Percentiles rank a stretch among this genome's conserved stretches.
These are phyloP conservation scores for Lithobates pipiens DNA, from an alignment of 2,797 vertebrate species.

Conservation along the genomic window DNA sequence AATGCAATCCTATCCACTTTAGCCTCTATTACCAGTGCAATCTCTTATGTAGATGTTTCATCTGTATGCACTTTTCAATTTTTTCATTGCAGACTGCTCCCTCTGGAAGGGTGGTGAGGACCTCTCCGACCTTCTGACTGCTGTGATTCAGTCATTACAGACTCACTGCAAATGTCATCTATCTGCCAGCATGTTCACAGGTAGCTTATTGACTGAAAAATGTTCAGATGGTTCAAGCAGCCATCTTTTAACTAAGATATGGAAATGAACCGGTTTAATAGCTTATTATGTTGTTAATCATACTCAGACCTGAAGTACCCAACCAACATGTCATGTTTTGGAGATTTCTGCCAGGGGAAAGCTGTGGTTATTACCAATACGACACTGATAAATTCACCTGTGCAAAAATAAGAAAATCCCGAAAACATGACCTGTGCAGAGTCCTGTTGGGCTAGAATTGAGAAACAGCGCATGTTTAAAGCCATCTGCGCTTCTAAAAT, in stretches of 20 bases:
- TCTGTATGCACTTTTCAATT: neutral
- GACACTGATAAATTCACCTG: too few species aligned
- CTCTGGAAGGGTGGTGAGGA: slow-evolving; percentile 50
- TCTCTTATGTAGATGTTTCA: too few species aligned
- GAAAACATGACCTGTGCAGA: too few species aligned
- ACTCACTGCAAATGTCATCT: slow-evolving; percentile 55
- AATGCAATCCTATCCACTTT: too few species aligned
- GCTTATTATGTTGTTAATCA: neutral
- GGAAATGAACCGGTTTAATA: neutral
- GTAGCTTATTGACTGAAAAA: slow-evolving; percentile 35
- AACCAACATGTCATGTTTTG: neutral
- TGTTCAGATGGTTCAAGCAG: neutral
- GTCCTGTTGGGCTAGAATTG: too few species aligned
- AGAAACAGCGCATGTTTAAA: too few species aligned
- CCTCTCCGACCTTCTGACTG: slow-evolving; percentile 37
- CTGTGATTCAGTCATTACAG: slow-evolving; percentile 42
- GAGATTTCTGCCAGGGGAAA: neutral
- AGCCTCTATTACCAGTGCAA: too few species aligned
- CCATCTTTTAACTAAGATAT: too few species aligned
- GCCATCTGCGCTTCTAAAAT: too few species aligned
- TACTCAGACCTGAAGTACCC: neutral
- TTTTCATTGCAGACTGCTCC: slow-evolving; percentile 59
- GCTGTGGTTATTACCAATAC: neutral
- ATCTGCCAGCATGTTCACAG: slow-evolving; percentile 64
- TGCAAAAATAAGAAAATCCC: too few species aligned